phyloP scores from a whole-genome alignment of 1,140 invertebrate species.

The Apis dorsata region DNA sequence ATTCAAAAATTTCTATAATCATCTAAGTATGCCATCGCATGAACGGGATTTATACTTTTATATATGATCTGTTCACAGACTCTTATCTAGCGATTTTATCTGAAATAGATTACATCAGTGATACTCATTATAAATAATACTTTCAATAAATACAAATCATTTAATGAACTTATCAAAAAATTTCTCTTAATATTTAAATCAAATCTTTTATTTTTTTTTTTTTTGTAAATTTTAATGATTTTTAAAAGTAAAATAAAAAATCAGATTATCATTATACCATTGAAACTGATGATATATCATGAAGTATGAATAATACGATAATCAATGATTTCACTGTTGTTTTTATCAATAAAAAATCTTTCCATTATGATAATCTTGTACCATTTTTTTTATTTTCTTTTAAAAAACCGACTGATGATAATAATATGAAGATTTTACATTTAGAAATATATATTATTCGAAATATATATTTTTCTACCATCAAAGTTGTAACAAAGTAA shows the following conservation, averaged over 20 bases:
- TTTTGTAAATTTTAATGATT: too few relatives aligned
- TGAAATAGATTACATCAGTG: slow-evolving; percentile 45
- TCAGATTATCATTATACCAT: neutral
- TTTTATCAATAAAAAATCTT: neutral
- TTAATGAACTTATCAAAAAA: neutral
- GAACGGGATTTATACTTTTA: slow-evolving; percentile 36
- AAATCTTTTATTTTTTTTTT: neutral
- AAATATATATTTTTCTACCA: neutral
- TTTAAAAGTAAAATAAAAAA: neutral
- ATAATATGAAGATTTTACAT: neutral
- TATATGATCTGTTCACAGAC: too few relatives aligned
- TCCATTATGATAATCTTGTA: neutral
- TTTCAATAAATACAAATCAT: neutral
- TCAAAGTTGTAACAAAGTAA: slow-evolving; percentile 24
- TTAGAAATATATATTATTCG: neutral
- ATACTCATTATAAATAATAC: neutral
- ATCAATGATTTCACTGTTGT: slow-evolving; percentile 13
- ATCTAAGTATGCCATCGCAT: slow-evolving; percentile 47
- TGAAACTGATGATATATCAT: neutral
- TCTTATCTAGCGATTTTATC: slow-evolving; percentile 46
- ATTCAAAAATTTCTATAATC: slow-evolving; percentile 44
- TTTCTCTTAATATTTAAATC: neutral
- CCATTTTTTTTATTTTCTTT: neutral
- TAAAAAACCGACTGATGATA: neutral
- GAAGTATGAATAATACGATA: slow-evolving; percentile 1